A percentile compares a stretch with the other conserved stretches of the same genome.
These are phyloP conservation scores for Sialis lutaria DNA, from an alignment of 2,888 invertebrate genomes.

Conservation along the genomic window DNA sequence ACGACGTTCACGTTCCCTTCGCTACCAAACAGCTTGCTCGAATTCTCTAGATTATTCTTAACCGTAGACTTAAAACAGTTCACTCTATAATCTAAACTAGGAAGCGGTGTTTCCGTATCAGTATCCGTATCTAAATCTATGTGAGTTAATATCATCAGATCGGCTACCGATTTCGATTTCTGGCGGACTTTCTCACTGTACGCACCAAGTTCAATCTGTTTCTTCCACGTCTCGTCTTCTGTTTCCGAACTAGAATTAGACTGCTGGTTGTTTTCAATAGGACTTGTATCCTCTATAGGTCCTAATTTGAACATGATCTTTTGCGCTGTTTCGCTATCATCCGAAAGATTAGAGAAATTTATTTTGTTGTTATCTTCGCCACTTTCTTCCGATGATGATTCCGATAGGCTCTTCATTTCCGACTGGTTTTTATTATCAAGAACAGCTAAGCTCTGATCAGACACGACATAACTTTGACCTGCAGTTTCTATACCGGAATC, in stretches of 20 bases:
- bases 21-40: constrained; percentile 28
- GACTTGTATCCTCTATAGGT: constrained; percentile 15
- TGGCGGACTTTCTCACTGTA: constrained; percentile 43
- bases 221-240: constrained; percentile 43
- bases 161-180: constrained; percentile 47
- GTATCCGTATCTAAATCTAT: constrained; percentile 40
- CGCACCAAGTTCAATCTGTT: constrained; percentile 36
- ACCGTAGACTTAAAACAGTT: constrained; percentile 24
- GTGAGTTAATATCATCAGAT: constrained; percentile 47
- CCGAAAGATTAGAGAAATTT: constrained; percentile 5
- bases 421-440: neutral
- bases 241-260: constrained; percentile 38
- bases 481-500: neutral
- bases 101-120: constrained; percentile 31
- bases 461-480: constrained; percentile 4
- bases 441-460: constrained; percentile 2
- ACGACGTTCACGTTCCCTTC: constrained; percentile 34
- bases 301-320: constrained; percentile 4
- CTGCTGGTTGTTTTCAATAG: constrained; percentile 16
- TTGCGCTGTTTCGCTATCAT: neutral
- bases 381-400: constrained; percentile 22
- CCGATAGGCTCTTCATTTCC: neutral
- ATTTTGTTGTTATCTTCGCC: constrained; percentile 16
- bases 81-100: constrained; percentile 22
- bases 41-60: constrained; percentile 20